These are phyloP conservation scores for Muscicapa striata DNA, from an alignment of 2,797 vertebrate species.

Conservation along the genomic window DNA sequence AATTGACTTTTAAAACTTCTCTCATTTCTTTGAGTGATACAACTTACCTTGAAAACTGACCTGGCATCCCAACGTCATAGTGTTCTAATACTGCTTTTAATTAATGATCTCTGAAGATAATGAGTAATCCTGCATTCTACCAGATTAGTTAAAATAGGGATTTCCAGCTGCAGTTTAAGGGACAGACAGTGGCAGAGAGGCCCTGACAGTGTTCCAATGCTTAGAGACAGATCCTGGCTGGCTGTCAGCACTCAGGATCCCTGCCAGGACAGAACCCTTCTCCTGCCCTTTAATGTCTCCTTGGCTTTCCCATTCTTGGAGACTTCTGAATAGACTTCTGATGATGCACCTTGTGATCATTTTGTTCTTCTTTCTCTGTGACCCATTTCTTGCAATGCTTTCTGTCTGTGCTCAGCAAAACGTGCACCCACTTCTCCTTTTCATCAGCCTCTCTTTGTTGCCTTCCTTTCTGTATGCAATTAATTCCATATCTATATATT, in stretches of 20 bases:
- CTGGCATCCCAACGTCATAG: background rate
- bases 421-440: background rate
- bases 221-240: background rate
- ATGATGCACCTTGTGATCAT: background rate
- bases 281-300: background rate
- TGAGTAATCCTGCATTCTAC: background rate
- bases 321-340: background rate
- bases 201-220: background rate
- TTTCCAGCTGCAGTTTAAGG: background rate
- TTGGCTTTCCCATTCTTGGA: background rate
- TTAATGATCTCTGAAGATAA: conserved; percentile 18
- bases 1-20: background rate
- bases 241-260: background rate
- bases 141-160: background rate
- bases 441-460: background rate
- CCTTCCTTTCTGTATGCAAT: conserved; percentile 9
- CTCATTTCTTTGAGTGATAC: background rate
- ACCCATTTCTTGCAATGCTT: background rate
- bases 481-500: conserved; percentile 32
- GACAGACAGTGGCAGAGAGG: background rate
- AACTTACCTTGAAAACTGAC: background rate
- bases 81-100: background rate
- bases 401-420: background rate
- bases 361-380: background rate
- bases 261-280: background rate